Conservation (phyloP, 2,888 invertebrate genomes). For the Coecobrya sp. region DNA sequence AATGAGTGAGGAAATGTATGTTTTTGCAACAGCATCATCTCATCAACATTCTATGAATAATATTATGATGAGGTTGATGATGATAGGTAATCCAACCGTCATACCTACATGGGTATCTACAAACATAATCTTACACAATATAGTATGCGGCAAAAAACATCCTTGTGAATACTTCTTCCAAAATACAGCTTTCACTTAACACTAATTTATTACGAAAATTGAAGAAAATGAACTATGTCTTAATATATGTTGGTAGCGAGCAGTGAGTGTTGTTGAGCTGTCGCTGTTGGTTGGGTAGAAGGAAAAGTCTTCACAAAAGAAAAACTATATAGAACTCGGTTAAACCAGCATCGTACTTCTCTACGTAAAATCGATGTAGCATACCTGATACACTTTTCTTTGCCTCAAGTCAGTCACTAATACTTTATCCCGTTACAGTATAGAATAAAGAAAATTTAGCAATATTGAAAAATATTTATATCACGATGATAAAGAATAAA, state of each 20-base stretch:
- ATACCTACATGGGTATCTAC: background rate
- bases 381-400: constrained; percentile 50
- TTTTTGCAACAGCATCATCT: constrained; percentile 37
- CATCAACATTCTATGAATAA: constrained; percentile 47
- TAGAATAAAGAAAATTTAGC: constrained; percentile 27
- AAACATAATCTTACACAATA: background rate
- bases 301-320: background rate
- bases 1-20: background rate
- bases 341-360: constrained; percentile 9
- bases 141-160: constrained; percentile 14
- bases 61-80: background rate
- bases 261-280: constrained; percentile 39
- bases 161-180: background rate
- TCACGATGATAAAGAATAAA: constrained; percentile 69
- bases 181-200: constrained; percentile 24
- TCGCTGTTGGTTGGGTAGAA: background rate
- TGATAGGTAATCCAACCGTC: constrained; percentile 5
- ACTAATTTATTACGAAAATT: constrained; percentile 45
- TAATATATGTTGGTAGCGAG: constrained; percentile 2
- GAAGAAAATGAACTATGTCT: constrained; percentile 21
- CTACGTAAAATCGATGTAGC: constrained; percentile 44
- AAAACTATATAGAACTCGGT: constrained; percentile 54
- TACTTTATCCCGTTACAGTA: background rate
- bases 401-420: constrained; percentile 29
- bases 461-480: constrained; percentile 57